Percentiles rank a stretch among this genome's conserved stretches.
Evolutionary conservation across 2,797 vertebrate species (phyloP).

Genomic region (Carduelis carduelis): DNA sequence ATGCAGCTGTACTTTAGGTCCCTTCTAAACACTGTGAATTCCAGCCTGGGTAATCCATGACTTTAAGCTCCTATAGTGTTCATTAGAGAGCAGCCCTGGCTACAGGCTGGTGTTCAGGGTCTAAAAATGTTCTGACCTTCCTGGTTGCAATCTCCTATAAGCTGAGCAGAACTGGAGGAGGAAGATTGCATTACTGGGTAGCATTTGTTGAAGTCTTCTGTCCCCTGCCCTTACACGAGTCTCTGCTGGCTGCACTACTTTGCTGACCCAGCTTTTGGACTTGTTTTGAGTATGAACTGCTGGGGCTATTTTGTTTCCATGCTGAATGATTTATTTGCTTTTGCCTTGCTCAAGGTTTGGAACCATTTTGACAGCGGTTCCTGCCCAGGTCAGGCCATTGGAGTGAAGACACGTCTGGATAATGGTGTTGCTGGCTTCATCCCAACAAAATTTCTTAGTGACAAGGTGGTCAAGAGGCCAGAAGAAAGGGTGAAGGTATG

Average conservation of each 20-base stretch:
- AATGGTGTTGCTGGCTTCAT: conserved; percentile 97
- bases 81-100: background rate
- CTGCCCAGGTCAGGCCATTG: conserved; percentile 97
- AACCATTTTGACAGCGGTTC: conserved; percentile 99
- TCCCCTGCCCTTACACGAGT: background rate
- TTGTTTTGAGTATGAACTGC: background rate
- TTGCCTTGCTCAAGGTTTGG: conserved; percentile 85
- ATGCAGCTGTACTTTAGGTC: conserved; percentile 42
- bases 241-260: background rate
- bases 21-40: conserved; percentile 23
- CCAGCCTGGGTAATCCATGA: conserved; percentile 2
- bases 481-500: conserved; percentile 97
- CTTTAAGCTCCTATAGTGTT: background rate
- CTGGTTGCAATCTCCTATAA: background rate
- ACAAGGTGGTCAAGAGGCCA: conserved; percentile 96
- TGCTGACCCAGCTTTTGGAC: background rate
- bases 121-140: conserved; percentile 19
- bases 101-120: background rate
- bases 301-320: background rate
- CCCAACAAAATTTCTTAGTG: conserved; percentile 97
- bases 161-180: background rate
- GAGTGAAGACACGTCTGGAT: conserved; percentile 92
- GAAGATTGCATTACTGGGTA: background rate
- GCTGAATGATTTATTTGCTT: background rate
- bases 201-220: background rate